Evolutionary conservation across 2,113 vertebrate species (phyloP).

Genomic region (Hemibagrus wyckioides): DNA sequence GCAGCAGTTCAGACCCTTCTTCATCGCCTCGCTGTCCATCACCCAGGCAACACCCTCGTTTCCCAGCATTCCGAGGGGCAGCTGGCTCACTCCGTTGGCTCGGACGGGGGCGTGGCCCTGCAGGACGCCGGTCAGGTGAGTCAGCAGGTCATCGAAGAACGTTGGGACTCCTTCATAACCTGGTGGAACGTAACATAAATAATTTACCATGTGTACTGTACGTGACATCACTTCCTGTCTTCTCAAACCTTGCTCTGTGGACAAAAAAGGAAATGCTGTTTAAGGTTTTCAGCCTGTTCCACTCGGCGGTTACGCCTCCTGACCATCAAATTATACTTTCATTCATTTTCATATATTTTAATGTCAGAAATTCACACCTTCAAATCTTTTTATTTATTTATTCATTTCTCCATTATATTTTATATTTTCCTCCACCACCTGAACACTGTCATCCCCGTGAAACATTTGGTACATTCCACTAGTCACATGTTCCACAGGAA

Average conservation of each 20-base stretch:
- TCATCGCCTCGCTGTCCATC: slow-evolving; percentile 71
- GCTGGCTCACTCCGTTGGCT: slow-evolving; percentile 65
- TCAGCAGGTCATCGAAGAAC: slow-evolving; percentile 84
- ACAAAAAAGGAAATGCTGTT: neutral
- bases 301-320: too few relatives aligned
- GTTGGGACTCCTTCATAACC: slow-evolving; percentile 84
- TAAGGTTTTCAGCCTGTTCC: neutral
- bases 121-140: slow-evolving; percentile 79
- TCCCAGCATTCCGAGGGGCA: slow-evolving; percentile 68
- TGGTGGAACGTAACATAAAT: slow-evolving; percentile 47
- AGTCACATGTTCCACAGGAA: neutral
- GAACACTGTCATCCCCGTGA: neutral
- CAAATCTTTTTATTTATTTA: neutral
- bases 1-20: slow-evolving; percentile 74
- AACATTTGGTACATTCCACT: neutral
- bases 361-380: neutral
- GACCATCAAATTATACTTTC: neutral
- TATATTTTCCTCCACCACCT: too few relatives aligned
- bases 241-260: neutral
- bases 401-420: too few relatives aligned
- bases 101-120: slow-evolving; percentile 69
- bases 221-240: neutral
- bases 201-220: neutral
- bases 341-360: neutral
- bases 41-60: slow-evolving; percentile 74